A percentile compares a stretch with the other conserved stretches of the same genome.
phyloP scores from a whole-genome alignment of 2,113 vertebrate species.

The Emydocephalus ijimae region DNA sequence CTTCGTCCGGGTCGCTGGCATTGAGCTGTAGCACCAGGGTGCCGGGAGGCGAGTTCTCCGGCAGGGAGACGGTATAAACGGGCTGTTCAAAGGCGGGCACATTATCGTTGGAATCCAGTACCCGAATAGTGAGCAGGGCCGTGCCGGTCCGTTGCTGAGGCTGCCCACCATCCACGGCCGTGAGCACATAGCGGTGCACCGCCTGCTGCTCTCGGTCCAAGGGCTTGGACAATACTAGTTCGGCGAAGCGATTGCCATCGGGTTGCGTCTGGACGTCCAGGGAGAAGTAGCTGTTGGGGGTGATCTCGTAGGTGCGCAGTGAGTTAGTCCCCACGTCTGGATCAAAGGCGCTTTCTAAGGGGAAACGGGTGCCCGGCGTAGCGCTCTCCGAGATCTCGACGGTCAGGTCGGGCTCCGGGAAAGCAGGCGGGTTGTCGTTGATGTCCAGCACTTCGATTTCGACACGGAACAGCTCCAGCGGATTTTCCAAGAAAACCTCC shows the following conservation, averaged over 20 bases:
- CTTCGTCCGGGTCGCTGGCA: conserved; percentile 92
- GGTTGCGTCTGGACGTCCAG: conserved; percentile 96
- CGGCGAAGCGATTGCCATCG: conserved; percentile 93
- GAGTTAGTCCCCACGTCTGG: conserved; percentile 96
- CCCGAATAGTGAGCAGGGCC: conserved; percentile 89
- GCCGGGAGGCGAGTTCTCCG: conserved; percentile 90
- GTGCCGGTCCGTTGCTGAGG: conserved; percentile 91
- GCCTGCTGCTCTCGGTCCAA: conserved; percentile 95
- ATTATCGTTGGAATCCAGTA: conserved; percentile 96
- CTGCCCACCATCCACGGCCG: conserved; percentile 91
- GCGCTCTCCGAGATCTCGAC: conserved; percentile 98
- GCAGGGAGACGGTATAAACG: conserved; percentile 87
- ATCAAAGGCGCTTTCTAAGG: conserved; percentile 95
- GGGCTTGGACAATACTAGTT: conserved; percentile 90
- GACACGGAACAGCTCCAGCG: conserved; percentile 92
- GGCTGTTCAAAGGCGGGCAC: conserved; percentile 93
- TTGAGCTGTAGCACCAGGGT: conserved; percentile 93
- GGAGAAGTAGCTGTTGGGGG: conserved; percentile 91
- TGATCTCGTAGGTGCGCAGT: conserved; percentile 94
- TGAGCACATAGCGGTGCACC: conserved; percentile 94
- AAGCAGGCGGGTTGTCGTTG: conserved; percentile 93
- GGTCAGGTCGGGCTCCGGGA: conserved; percentile 91
- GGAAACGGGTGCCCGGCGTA: conserved; percentile 93
- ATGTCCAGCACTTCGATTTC: conserved; percentile 97
- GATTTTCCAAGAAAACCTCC: conserved; percentile 96